phyloP scores from a whole-genome alignment of 2,888 invertebrate species.

The Mactromeris polynyma region DNA sequence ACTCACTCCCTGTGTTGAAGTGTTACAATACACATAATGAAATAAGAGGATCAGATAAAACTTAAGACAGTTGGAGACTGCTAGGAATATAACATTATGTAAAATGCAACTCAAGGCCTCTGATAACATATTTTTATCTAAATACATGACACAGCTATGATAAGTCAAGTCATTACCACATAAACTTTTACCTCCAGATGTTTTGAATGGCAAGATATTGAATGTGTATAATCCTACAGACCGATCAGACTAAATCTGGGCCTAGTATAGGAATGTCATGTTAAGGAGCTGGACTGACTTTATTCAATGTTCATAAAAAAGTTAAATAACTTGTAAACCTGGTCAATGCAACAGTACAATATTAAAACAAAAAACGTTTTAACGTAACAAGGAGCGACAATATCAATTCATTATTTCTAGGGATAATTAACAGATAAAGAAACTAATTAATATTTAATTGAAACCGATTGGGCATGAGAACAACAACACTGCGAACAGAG shows the following conservation, averaged over 20 bases:
- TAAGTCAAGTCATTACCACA: background rate
- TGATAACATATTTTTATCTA: background rate
- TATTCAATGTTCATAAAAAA: background rate
- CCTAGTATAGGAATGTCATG: background rate
- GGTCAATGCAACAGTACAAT: background rate
- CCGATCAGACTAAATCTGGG: background rate
- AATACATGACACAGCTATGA: background rate
- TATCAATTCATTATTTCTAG: background rate
- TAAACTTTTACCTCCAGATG: background rate
- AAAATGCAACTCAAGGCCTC: background rate
- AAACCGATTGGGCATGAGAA: background rate
- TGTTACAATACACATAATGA: no score
- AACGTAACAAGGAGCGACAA: background rate
- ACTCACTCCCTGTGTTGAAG: no score
- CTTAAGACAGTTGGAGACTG: no score
- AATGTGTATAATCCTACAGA: background rate
- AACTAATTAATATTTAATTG: slow-evolving; percentile 11
- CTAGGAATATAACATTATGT: no score
- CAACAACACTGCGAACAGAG: background rate
- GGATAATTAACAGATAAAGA: background rate
- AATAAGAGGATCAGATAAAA: no score
- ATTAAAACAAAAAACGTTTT: background rate
- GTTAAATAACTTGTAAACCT: background rate
- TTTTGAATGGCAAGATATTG: background rate
- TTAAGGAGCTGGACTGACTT: background rate